phyloP scores from a whole-genome alignment of 2,113 vertebrate species.

The Perca fluviatilis region DNA sequence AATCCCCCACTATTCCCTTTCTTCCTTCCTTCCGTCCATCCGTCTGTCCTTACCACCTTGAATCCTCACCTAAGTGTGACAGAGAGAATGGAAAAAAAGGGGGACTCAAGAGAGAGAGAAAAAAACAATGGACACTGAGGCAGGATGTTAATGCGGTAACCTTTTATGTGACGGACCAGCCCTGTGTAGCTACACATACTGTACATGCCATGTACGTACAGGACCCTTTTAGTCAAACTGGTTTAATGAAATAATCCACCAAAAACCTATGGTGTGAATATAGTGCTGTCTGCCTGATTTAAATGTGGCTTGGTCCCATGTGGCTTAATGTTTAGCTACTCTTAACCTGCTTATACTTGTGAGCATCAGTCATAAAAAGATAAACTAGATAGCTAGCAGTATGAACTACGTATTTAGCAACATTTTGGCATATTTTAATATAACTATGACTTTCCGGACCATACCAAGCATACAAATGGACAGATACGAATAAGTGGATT shows the following conservation, averaged over 20 bases:
- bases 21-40: constrained; percentile 13
- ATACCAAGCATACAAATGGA: not conserved
- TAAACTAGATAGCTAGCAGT: too few relatives aligned
- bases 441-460: not conserved
- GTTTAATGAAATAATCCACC: not conserved
- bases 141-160: constrained; percentile 48
- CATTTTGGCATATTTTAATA: not conserved
- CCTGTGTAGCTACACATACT: not conserved
- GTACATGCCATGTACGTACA: not conserved
- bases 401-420: not conserved
- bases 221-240: not conserved
- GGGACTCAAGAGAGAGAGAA: not conserved
- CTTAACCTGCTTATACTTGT: not conserved
- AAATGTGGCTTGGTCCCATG: not conserved
- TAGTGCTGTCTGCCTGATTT: not conserved
- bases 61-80: constrained; percentile 12
- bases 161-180: not conserved
- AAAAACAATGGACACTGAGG: constrained; percentile 17
- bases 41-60: constrained; percentile 30
- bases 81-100: constrained; percentile 25
- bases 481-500: not conserved
- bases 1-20: constrained; percentile 34
- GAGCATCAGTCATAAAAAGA: not conserved
- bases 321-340: not conserved
- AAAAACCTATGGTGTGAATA: not conserved